Base-by-base conservation (phyloP, 2,888 invertebrate genomes). In the Aphodius granarius region DNA sequence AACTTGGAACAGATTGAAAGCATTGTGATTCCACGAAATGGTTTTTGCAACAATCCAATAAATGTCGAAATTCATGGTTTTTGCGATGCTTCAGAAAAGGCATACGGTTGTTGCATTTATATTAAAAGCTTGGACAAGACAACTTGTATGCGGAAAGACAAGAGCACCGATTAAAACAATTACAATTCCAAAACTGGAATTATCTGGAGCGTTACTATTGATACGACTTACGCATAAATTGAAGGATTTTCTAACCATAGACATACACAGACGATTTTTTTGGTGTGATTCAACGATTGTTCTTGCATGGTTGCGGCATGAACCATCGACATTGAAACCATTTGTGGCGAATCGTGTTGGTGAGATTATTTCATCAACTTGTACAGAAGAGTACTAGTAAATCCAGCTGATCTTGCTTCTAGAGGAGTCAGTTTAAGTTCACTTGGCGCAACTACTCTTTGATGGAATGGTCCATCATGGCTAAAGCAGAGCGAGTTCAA, bases 31-130 rank as follows among this genome's bases (percentile, higher is more conserved):
- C 15, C 62, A 74, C 22, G 76, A 1, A 66, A 63, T 15, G 20
- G 73, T 6, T 15, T 22, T 18, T 13, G 4, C 22, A 22, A 23
- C 13, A 63, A 74, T 3, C 19, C 20, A 5, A 20, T 6, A 9
- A 18, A 17, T 15, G 73, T 74, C 3, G 18, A 74, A 13, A 20
- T 74, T 17, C 71, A 74, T 19, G 75, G 73, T 13, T 79, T 78
- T 75, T 71, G 43, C 3, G 79, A 78, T 62, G 19, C 71, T 5
- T 75, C 74, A 5, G 72, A 74, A 73, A 71, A 43, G 20, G 77
- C 77, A 2, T 76, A 78, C 21, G 78, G 78, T 15, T n/a, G n/a
- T n/a, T n/a, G n/a, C n/a, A n/a, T n/a, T n/a, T n/a, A n/a, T n/a
- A n/a, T n/a, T n/a, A n/a, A 63, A n/a, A n/a, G n/a, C n/a, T n/a